Evolutionary conservation across 2,113 vertebrate genomes (phyloP).

Genomic region (Nothocercus nigrocapillus): DNA sequence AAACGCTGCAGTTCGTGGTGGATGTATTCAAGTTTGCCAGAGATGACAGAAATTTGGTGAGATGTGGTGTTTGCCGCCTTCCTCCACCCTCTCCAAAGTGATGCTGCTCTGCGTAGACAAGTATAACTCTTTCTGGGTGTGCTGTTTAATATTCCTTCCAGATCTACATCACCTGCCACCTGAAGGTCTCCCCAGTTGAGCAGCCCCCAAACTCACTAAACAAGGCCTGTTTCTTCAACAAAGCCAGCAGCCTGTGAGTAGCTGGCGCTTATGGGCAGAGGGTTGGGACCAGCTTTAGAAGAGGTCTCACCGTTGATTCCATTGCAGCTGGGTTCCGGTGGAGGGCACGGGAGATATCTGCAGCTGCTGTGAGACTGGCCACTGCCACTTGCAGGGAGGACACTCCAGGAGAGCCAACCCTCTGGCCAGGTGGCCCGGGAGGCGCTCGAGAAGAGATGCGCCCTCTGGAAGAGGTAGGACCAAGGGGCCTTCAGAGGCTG

Average conservation of each 20-base stretch:
- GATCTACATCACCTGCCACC: constrained; percentile 54
- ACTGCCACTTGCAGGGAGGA: neutral
- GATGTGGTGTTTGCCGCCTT: neutral
- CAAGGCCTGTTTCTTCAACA: constrained; percentile 65
- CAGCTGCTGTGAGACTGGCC: constrained; percentile 43
- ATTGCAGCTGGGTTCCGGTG: constrained; percentile 36
- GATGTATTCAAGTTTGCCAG: constrained; percentile 52
- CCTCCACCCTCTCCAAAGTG: fast-evolving
- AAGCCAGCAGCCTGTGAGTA: constrained; percentile 48
- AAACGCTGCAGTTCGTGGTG: constrained; percentile 16
- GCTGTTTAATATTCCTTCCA: neutral
- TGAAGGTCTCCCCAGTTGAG: constrained; percentile 42
- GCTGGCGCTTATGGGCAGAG: fast-evolving
- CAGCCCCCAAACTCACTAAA: constrained; percentile 12
- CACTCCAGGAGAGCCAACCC: neutral
- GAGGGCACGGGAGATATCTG: constrained; percentile 60
- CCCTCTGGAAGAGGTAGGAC: neutral
- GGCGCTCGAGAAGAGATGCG: neutral
- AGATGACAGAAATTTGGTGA: constrained; percentile 39
- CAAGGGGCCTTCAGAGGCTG: neutral
- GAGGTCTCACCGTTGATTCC: neutral
- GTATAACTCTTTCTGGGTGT: neutral
- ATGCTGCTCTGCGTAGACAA: neutral
- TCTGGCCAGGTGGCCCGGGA: neutral
- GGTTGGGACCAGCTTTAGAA: neutral